Evolutionary conservation across 2,113 vertebrate species (phyloP).

Genomic region (Heloderma charlesbogerti): DNA sequence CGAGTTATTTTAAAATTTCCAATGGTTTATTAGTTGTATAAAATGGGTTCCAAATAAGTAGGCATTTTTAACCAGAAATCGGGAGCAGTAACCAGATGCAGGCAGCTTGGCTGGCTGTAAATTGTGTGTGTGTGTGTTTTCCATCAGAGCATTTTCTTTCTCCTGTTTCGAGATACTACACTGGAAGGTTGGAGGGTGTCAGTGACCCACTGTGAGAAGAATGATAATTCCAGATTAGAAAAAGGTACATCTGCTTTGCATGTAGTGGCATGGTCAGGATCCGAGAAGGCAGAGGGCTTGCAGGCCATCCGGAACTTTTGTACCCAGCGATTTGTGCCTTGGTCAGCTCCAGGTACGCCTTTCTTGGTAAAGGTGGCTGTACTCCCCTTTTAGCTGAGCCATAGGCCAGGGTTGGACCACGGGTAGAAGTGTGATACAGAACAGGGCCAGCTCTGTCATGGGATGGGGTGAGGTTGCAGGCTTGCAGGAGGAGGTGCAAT

Average conservation of each 20-base stretch:
- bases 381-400: background rate
- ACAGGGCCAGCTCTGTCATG: background rate
- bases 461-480: background rate
- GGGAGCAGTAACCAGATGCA: constrained; percentile 71
- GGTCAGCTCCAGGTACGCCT: constrained; percentile 32
- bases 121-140: background rate
- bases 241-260: constrained; percentile 42
- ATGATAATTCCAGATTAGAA: background rate
- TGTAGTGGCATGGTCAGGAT: background rate
- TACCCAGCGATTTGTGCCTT: background rate
- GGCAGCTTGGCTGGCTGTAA: constrained; percentile 58
- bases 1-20: constrained; percentile 65
- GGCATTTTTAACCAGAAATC: constrained; percentile 69
- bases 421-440: background rate
- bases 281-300: background rate
- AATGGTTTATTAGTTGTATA: constrained; percentile 61
- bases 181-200: constrained; percentile 48
- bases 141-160: background rate
- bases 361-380: background rate
- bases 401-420: background rate
- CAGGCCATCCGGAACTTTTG: background rate
- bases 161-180: background rate
- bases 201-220: constrained; percentile 55
- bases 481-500: background rate
- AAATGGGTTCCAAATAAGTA: constrained; percentile 67